Conservation (phyloP, 2,113 vertebrate genomes). For the Melanerpes aurifrons region DNA sequence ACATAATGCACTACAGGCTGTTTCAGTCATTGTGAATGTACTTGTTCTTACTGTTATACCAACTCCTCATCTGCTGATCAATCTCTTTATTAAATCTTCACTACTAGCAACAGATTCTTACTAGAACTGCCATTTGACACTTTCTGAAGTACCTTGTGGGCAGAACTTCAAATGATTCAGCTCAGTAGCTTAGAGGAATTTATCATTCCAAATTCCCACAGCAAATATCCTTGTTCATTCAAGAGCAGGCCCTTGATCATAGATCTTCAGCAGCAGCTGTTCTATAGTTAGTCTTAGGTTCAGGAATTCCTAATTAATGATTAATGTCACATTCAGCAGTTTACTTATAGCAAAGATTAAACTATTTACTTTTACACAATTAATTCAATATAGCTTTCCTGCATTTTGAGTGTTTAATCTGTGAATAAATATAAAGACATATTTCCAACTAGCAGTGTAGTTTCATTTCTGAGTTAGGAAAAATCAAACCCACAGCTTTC, state of each 20-base stretch:
- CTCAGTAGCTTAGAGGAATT: not conserved
- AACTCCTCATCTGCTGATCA: not conserved
- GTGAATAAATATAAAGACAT: not conserved
- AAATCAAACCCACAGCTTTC: not conserved
- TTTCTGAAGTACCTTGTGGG: not conserved
- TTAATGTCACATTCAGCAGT: slow-evolving; percentile 17
- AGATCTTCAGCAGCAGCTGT: not conserved
- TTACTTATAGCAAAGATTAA: slow-evolving; percentile 8
- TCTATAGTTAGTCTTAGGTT: slow-evolving; percentile 41
- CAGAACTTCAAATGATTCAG: not conserved
- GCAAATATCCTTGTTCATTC: not conserved
- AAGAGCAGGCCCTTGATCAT: not conserved
- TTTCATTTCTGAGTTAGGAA: not conserved
- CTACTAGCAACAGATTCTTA: not conserved
- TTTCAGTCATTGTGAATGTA: not conserved
- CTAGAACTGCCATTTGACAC: not conserved
- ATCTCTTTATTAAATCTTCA: slow-evolving; percentile 3
- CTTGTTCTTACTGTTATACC: not conserved
- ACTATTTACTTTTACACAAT: not conserved
- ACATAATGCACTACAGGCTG: not conserved
- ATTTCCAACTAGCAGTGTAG: not conserved
- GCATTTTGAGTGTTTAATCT: not conserved
- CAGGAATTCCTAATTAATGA: slow-evolving; percentile 43
- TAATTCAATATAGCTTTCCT: not conserved
- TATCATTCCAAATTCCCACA: not conserved